Conservation (phyloP, 2,797 vertebrate genomes). For the Peromyscus melanophrys region DNA sequence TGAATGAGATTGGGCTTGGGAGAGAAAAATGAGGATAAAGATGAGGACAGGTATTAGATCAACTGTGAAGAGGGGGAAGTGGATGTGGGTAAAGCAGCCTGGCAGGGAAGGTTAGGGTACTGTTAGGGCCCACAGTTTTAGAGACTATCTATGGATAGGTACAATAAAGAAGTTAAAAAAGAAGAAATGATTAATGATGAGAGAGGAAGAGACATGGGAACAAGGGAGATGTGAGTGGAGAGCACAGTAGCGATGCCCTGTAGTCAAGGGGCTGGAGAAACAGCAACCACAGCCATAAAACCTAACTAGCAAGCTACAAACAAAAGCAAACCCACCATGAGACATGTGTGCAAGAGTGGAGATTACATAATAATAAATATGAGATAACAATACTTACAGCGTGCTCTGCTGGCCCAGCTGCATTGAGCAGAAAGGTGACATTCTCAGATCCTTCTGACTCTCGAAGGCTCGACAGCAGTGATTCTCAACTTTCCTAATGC, state of each 20-base stretch:
- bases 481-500: background rate
- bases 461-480: background rate
- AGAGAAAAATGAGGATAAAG: background rate
- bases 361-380: background rate
- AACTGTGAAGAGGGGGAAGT: background rate
- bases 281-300: background rate
- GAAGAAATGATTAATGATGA: background rate
- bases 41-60: background rate
- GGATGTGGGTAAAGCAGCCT: background rate
- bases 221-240: background rate
- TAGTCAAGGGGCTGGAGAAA: background rate
- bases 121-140: background rate
- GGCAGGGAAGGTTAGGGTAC: background rate
- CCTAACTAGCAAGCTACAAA: background rate
- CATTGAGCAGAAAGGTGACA: background rate
- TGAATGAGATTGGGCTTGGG: background rate
- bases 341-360: background rate
- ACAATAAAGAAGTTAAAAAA: background rate
- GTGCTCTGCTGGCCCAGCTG: background rate
- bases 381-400: background rate
- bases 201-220: background rate
- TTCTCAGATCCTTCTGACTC: background rate
- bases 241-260: fast-evolving
- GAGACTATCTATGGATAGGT: background rate
- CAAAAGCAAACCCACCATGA: background rate